These are phyloP conservation scores for Cataglyphis hispanica DNA, from an alignment of 1,140 invertebrate species.

Conservation along the genomic window DNA sequence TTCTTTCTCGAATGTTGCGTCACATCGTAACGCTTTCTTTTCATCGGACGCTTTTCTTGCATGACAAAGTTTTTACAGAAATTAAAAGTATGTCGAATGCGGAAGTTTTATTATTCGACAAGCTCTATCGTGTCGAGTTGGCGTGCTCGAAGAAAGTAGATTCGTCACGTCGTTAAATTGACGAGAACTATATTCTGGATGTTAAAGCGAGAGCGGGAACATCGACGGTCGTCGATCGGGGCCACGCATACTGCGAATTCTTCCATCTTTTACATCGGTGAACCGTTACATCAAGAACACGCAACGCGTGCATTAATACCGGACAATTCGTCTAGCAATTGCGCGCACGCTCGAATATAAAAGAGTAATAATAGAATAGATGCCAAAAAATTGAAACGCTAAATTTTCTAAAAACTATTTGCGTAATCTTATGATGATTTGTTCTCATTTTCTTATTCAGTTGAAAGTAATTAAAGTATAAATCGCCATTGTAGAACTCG, in stretches of 20 bases:
- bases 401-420: not conserved
- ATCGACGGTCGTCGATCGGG: conserved; percentile 26
- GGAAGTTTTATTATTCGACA: conserved; percentile 9
- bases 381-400: not conserved
- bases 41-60: conserved; percentile 2
- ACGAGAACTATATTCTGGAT: conserved; percentile 16
- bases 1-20: not conserved
- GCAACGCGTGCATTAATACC: conserved; percentile 35
- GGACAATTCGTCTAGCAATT: conserved; percentile 1
- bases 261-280: conserved; percentile 56
- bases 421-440: too few relatives aligned
- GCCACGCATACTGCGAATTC: conserved; percentile 25
- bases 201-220: not conserved
- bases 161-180: conserved; percentile 40
- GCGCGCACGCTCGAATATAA: not conserved
- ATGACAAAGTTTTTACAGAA: conserved; percentile 33
- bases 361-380: not conserved
- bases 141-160: conserved; percentile 47
- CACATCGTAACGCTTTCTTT: not conserved
- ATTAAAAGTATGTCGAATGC: conserved; percentile 49
- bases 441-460: not conserved
- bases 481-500: not conserved
- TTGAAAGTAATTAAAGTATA: conserved; percentile 2
- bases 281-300: conserved; percentile 74
- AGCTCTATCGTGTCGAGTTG: conserved; percentile 3